phyloP scores from a whole-genome alignment of 2,797 vertebrate genomes.

The Silurus aristotelis region DNA sequence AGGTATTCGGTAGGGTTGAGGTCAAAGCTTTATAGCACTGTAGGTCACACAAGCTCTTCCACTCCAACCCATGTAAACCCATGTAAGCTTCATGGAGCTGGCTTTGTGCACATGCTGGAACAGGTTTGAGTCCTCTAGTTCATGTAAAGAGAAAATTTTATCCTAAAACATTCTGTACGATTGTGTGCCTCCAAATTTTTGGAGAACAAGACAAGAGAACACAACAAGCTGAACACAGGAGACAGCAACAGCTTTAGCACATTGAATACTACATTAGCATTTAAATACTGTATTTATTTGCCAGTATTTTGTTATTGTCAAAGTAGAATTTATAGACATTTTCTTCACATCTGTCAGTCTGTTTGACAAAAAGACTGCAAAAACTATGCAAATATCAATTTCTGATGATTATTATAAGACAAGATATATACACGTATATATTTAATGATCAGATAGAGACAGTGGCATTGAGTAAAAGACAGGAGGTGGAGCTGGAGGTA shows the following conservation, averaged over 20 bases:
- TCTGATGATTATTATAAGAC: neutral
- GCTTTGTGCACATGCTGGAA: no score
- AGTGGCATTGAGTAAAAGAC: no score
- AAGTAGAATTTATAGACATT: neutral
- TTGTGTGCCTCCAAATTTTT: neutral
- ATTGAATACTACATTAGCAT: neutral
- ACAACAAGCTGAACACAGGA: neutral
- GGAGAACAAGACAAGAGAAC: neutral
- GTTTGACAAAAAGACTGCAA: neutral
- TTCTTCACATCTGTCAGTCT: neutral
- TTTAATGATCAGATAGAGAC: neutral
- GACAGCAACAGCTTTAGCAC: neutral
- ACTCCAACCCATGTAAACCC: no score
- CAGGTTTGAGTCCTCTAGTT: no score
- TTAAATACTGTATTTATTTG: neutral
- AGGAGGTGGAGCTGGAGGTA: no score
- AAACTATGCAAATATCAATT: neutral
- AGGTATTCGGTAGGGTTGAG: no score
- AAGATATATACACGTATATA: neutral
- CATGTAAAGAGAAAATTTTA: no score
- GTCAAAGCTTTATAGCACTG: no score
- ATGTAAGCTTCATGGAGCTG: no score
- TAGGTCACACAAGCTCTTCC: no score
- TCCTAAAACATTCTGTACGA: no score
- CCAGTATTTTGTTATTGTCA: neutral